Conservation (phyloP, 2,113 vertebrate species). For the Dasyurus viverrinus region DNA sequence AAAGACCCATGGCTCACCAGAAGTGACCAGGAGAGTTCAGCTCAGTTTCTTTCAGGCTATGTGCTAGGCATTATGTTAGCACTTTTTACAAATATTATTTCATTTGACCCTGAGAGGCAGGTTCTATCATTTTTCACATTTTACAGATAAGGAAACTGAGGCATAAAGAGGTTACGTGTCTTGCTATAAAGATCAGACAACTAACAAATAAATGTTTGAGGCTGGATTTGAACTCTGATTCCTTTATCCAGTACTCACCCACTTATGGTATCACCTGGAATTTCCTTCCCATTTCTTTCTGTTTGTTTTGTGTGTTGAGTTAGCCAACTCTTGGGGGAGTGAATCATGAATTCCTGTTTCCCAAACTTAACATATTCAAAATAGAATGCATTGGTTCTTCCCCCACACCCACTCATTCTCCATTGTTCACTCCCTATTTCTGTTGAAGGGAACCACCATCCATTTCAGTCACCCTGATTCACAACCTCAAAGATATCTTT, state of each 20-base stretch:
- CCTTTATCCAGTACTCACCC: too few relatives aligned
- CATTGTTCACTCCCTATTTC: neutral
- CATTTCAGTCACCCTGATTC: neutral
- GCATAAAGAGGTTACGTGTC: too few relatives aligned
- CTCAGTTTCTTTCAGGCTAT: neutral
- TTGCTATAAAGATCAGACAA: too few relatives aligned
- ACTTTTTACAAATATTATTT: too few relatives aligned
- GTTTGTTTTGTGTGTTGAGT: neutral
- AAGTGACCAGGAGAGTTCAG: neutral
- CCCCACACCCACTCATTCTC: neutral
- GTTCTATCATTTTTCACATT: too few relatives aligned
- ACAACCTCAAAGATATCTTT: neutral
- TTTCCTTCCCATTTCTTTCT: neutral
- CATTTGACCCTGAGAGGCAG: too few relatives aligned
- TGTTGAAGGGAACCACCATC: neutral
- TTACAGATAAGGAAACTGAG: too few relatives aligned
- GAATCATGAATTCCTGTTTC: neutral
- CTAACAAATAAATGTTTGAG: too few relatives aligned
- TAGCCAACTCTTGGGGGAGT: neutral
- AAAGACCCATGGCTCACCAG: neutral
- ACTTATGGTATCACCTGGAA: neutral
- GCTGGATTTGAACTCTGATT: too few relatives aligned
- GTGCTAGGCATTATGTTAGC: too few relatives aligned
- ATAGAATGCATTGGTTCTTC: neutral
- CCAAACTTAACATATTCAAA: neutral